These are phyloP conservation scores for Cossypha heuglini DNA, from an alignment of 2,797 vertebrate species.

Conservation along the genomic window DNA sequence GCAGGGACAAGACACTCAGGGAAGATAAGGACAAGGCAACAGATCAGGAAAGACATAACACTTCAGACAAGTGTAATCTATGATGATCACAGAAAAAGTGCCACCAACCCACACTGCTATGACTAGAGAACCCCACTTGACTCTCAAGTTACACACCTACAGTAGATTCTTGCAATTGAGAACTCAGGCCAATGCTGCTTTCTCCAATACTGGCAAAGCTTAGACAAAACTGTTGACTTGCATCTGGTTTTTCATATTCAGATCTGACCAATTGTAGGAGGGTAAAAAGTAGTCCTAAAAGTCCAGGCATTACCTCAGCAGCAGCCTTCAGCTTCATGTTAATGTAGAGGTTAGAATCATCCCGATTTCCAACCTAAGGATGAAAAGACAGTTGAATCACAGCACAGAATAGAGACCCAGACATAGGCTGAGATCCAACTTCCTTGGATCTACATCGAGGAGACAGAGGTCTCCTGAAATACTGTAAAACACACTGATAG, in stretches of 20 bases:
- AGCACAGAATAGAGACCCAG: neutral
- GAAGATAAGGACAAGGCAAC: neutral
- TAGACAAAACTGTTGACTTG: neutral
- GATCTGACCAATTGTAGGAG: neutral
- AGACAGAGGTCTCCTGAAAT: neutral
- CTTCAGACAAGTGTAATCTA: neutral
- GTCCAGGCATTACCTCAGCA: constrained; percentile 83
- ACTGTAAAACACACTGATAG: neutral
- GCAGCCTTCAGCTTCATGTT: constrained; percentile 97
- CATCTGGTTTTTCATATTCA: neutral
- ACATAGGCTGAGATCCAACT: neutral
- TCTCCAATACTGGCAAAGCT: neutral
- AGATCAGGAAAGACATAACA: neutral
- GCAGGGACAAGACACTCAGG: neutral
- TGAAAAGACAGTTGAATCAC: neutral
- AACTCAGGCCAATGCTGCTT: neutral
- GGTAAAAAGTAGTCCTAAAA: neutral
- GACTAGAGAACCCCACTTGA: neutral
- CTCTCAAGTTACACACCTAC: neutral
- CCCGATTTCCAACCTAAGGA: constrained; percentile 90
- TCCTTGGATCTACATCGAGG: neutral
- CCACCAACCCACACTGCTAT: neutral
- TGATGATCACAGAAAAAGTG: neutral
- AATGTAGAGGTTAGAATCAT: constrained; percentile 97
- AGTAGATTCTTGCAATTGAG: neutral